Conservation (phyloP, 2,797 vertebrate species). For the Acipenser ruthenus region DNA sequence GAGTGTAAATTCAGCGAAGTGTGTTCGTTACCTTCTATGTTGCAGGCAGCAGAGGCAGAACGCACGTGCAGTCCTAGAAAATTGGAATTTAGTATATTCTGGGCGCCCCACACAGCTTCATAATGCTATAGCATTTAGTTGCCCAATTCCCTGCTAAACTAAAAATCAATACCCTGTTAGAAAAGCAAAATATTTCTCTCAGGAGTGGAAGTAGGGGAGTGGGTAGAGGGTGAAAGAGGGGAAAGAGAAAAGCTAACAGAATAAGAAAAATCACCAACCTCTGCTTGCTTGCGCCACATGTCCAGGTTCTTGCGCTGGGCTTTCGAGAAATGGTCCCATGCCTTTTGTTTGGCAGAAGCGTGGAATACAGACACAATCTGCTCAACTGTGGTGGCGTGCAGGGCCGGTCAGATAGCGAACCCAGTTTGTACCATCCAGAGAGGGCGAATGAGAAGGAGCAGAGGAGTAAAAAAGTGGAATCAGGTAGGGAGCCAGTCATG, state of each 20-base stretch:
- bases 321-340: conserved; percentile 99
- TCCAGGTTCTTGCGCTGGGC: conserved; percentile 98
- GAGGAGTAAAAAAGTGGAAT: conserved; percentile 82
- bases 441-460: conserved; percentile 73
- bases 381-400: conserved; percentile 79
- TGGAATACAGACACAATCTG: conserved; percentile 99
- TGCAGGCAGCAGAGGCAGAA: too few species aligned
- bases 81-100: too few species aligned
- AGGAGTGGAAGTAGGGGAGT: background rate
- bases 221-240: conserved; percentile 1
- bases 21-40: too few species aligned
- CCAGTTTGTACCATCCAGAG: conserved; percentile 39
- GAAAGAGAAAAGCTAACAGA: background rate
- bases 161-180: too few species aligned
- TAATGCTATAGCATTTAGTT: too few species aligned
- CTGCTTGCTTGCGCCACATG: conserved; percentile 95
- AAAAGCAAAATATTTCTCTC: too few species aligned
- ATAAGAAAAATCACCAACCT: conserved; percentile 72
- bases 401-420: conserved; percentile 38
- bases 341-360: conserved; percentile 98
- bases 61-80: too few species aligned
- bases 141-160: too few species aligned
- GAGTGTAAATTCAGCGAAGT: too few species aligned
- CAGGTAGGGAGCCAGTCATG: conserved; percentile 65
- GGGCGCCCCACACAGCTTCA: too few species aligned